Evolutionary conservation across 2,113 vertebrate genomes (phyloP).

Genomic region (Oryzias curvinotus): DNA sequence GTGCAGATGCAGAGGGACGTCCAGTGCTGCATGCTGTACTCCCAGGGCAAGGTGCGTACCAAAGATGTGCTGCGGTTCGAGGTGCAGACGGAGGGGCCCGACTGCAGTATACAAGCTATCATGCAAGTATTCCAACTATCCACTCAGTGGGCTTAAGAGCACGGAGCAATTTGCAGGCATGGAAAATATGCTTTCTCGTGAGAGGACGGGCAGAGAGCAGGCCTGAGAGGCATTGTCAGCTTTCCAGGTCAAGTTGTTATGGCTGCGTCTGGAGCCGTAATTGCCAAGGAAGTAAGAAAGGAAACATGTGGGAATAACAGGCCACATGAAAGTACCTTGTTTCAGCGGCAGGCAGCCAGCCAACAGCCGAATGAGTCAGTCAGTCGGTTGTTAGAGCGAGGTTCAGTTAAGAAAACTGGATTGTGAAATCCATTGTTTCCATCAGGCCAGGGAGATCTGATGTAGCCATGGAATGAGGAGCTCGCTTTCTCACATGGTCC

Average conservation of each 20-base stretch:
- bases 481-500: conserved; percentile 41
- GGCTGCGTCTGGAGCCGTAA: conserved; percentile 57
- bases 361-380: conserved; percentile 52
- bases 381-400: conserved; percentile 63
- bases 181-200: conserved; percentile 72
- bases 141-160: conserved; percentile 65
- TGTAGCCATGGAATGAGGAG: conserved; percentile 43
- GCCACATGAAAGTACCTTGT: conserved; percentile 52
- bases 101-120: conserved; percentile 84
- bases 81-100: conserved; percentile 81
- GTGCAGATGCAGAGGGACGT: conserved; percentile 82
- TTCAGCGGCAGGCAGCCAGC: conserved; percentile 19
- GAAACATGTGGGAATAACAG: conserved; percentile 74
- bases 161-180: conserved; percentile 61
- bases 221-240: conserved; percentile 66
- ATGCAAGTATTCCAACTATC: conserved; percentile 82
- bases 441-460: conserved; percentile 46
- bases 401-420: conserved; percentile 67
- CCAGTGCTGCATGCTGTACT: conserved; percentile 84
- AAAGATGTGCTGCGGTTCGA: conserved; percentile 82
- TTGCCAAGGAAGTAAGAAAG: conserved; percentile 68
- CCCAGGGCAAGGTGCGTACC: conserved; percentile 79
- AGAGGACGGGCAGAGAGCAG: conserved; percentile 57
- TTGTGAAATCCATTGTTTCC: conserved; percentile 63
- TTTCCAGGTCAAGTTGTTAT: conserved; percentile 75